A percentile compares a stretch with the other conserved stretches of the same genome.
phyloP scores from a whole-genome alignment of 2,113 vertebrate species.

The Grammomys surdaster region DNA sequence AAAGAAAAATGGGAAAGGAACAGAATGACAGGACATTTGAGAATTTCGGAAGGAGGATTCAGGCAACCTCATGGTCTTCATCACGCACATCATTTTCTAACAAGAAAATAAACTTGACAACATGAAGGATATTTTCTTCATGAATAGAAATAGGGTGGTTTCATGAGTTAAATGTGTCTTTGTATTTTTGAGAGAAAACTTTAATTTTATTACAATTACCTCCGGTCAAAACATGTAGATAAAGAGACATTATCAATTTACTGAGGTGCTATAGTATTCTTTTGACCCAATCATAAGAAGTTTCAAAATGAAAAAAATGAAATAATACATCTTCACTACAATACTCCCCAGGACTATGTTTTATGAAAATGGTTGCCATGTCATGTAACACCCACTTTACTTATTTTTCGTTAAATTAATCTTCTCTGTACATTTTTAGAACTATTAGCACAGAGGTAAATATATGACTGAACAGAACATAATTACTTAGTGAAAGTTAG shows the following conservation, averaged over 20 bases:
- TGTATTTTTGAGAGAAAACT: background rate
- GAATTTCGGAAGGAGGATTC: fast-evolving
- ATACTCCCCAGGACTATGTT: background rate
- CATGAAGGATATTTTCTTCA: background rate
- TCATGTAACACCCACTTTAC: background rate
- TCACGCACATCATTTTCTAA: background rate
- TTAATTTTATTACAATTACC: background rate
- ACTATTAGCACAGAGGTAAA: conserved; percentile 29
- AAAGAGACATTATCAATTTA: fast-evolving
- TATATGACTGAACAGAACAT: background rate
- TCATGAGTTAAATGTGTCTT: background rate
- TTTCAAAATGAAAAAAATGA: background rate
- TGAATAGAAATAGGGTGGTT: background rate
- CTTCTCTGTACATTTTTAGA: conserved; percentile 19
- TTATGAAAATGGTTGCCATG: conserved; percentile 4
- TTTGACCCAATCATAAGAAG: background rate
- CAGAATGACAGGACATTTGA: fast-evolving
- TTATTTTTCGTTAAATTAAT: conserved; percentile 44
- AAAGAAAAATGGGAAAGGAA: too few species aligned
- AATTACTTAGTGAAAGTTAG: conserved; percentile 54
- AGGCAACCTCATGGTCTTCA: too few species aligned
- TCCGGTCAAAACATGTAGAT: background rate
- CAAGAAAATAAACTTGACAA: background rate
- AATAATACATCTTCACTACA: background rate
- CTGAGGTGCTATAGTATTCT: background rate